Evolutionary conservation across 2,797 vertebrate genomes (phyloP).

Genomic region (Bryconaethiops microstoma): DNA sequence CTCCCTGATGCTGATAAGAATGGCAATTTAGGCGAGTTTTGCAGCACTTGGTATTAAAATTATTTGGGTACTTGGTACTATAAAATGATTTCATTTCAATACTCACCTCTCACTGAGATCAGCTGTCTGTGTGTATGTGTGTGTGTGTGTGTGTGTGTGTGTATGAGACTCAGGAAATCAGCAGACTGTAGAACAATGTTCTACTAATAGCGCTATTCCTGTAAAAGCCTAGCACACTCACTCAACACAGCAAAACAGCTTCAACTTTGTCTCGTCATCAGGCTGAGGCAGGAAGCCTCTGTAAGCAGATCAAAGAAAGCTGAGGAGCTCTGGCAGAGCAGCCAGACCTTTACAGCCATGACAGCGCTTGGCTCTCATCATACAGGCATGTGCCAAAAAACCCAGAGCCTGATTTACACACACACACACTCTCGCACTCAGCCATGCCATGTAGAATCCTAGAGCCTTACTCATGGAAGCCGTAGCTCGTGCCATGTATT

Average conservation of each 20-base stretch:
- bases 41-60: no score
- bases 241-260: constrained; percentile 10
- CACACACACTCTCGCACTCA: neutral
- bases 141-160: neutral
- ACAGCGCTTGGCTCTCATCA: constrained; percentile 8
- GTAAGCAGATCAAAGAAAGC: constrained; percentile 22
- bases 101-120: neutral
- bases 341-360: constrained; percentile 22
- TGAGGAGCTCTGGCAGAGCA: constrained; percentile 13
- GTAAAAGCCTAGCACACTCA: constrained; percentile 36
- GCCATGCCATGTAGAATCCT: neutral
- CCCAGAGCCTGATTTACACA: constrained; percentile 8
- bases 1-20: no score
- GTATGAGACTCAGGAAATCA: constrained; percentile 43
- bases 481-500: neutral
- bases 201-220: constrained; percentile 49
- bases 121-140: neutral
- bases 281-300: neutral
- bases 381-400: neutral
- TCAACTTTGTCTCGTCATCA: constrained; percentile 8
- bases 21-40: no score
- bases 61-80: no score
- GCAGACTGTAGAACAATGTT: constrained; percentile 50
- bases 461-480: neutral
- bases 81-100: no score